Evolutionary conservation across 1,140 invertebrate species (phyloP).

Genomic region (Sinella curviseta): DNA sequence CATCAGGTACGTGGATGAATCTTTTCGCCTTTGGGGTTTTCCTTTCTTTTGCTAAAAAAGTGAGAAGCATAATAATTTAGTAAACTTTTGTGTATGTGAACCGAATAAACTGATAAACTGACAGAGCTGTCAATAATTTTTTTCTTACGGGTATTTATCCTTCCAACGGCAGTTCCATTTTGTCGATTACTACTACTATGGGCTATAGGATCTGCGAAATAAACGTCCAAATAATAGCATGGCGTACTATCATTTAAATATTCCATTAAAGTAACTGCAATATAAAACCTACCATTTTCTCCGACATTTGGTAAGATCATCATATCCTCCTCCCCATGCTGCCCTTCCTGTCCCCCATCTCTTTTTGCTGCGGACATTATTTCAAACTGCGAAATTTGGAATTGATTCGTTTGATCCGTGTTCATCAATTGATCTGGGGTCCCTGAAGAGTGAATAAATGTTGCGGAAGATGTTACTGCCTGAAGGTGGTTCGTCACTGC

Average conservation of each 20-base stretch:
- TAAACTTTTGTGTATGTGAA: too few species aligned
- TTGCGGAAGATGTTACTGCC: neutral
- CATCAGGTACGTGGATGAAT: constrained; percentile 22
- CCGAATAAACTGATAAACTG: too few species aligned
- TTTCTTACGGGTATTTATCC: neutral
- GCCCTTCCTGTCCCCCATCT: neutral
- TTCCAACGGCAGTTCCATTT: neutral
- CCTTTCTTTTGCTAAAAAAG: constrained; percentile 2
- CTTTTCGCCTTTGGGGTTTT: neutral
- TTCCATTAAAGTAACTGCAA: neutral
- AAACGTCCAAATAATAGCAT: neutral
- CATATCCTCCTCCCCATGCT: neutral
- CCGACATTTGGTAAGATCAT: neutral
- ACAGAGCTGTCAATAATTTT: too few species aligned
- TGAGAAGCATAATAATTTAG: neutral
- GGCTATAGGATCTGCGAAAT: neutral
- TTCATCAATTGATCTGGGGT: constrained; percentile 1
- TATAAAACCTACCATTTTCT: neutral
- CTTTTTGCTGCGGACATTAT: neutral
- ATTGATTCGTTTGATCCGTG: constrained; percentile 10
- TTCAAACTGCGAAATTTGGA: constrained; percentile 11
- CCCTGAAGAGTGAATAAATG: constrained; percentile 6
- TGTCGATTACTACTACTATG: neutral
- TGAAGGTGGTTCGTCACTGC: constrained; percentile 6
- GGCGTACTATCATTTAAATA: neutral